Base-by-base conservation (phyloP, 2,888 invertebrate genomes). In the Allygus modestus region DNA sequence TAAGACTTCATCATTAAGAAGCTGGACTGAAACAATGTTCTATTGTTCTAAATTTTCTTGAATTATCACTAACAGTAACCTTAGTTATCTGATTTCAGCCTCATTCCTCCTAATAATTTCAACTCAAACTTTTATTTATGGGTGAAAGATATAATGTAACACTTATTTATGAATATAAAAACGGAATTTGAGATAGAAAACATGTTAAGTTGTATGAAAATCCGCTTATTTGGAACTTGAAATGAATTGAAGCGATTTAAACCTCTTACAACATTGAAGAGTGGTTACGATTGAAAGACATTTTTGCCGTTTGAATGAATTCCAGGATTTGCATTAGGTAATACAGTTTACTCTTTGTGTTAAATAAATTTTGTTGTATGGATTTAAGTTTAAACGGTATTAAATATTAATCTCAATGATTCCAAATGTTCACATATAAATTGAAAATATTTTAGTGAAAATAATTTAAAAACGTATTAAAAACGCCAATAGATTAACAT, bases 241-340 rank as follows among this genome's bases (percentile, higher is more conserved):
- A 65, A 65, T 65, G 65, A 65, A 65, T 26, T 28, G 65, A 65
- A 28, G 65, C 65, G 65, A 28, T 28, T 65, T 28, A 65, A 65
- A 28, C 65, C 65, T 20, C 65, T 65, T 65, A 28, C 65, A 26
- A 20, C 31, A 17, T 11, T 65, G 26, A 28, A 15, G 23, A 65
- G 26, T 31, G 58, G 65, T 65, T 28, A 54, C 54, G 54, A 54
- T 54, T 46, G 9, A 28, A 65, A 65, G 65, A 31, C 65, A 20
- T 65, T 26, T 65, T 65, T 65, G 65, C 28, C 65, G 65, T 65
- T 23, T 65, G 65, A 65, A 65, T 65, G 65, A 1, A 28, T 58
- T 28, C 12, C 17, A 31, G 65, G 58, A 58, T 58, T 58, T 58
- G 15, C 58, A 1, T 58, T 20, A 20, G 58, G 23, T 26, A 58